Base-by-base conservation (phyloP, 2,888 invertebrate species). In the Nymphalis c-album region DNA sequence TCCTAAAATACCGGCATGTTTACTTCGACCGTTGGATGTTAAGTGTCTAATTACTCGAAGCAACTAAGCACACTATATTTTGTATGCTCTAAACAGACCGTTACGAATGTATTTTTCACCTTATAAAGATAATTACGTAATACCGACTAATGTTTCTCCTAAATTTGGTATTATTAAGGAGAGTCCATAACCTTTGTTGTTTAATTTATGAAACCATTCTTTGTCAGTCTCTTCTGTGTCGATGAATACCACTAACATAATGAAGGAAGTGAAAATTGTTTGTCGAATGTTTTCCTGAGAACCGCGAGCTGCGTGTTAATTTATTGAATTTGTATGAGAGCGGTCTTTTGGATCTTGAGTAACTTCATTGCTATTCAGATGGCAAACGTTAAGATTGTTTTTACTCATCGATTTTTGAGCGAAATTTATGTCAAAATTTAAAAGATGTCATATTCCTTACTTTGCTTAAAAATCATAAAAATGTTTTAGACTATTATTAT, bases 1-100 rank as follows among this genome's bases (percentile, higher is more conserved):
- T 78, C 80, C 80, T 75, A 79, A 83, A 84, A 82, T 83, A 83
- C 76, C 79, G 70, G 64, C 71, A 67, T 83, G 82, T 81, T 82
- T 84, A 85, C 76, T 71, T 67, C 67, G 68, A 71, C 71, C 73
- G 76, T 76, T 78, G 76, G 74, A 78, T 74, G 76, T 75, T 75
- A 76, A 75, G 74, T 69, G 70, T 75, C 69, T 75, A 76, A 76
- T 77, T 77, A 75, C 73, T 70, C 46, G 63, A 70, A 60, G 66
- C 67, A 66, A 66, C 63, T 73, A 69, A 64, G 71, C 70, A 64
- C 59, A 59, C 40, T 40, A 64, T 62, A 66, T 51, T 66, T 69
- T 64, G 64, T 67, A 69, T 64, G 60, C 65, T 64, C 63, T 57
- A 70, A 68, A 68, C 67, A 71, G 60, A 66, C 72, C 67, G 60